Evolutionary conservation across 1,140 invertebrate genomes (phyloP).

Genomic region (Bombus ignitus): DNA sequence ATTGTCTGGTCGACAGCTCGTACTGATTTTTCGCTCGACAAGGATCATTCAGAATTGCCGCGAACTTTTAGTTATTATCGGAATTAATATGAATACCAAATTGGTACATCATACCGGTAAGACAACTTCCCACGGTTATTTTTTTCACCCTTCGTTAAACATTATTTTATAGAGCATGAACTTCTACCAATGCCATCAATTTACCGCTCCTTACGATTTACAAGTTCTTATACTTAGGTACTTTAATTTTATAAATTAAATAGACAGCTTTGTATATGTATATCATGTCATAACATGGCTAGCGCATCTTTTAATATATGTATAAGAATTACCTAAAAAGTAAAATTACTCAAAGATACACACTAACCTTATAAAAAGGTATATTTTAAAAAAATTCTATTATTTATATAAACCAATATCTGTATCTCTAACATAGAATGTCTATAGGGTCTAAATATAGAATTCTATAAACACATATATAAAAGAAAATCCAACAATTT

Average conservation of each 20-base stretch:
- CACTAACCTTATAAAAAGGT: not conserved
- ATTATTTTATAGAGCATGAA: not conserved
- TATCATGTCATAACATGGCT: too few species aligned
- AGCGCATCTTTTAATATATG: too few species aligned
- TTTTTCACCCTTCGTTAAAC: not conserved
- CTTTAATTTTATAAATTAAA: not conserved
- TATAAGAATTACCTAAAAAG: not conserved
- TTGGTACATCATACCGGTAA: not conserved
- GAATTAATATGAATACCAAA: conserved; percentile 51
- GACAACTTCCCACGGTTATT: not conserved
- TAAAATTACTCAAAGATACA: not conserved
- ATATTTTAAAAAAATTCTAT: too few species aligned
- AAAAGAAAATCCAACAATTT: not conserved
- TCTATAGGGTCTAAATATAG: not conserved
- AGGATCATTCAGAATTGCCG: conserved; percentile 45
- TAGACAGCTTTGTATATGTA: not conserved
- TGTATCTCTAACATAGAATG: too few species aligned
- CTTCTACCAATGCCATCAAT: not conserved
- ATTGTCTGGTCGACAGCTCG: conserved; percentile 67
- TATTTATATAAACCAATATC: too few species aligned
- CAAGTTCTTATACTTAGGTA: not conserved
- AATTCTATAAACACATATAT: not conserved
- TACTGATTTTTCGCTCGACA: conserved; percentile 53
- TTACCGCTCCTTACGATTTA: not conserved
- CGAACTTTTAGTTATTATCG: conserved; percentile 54